A percentile compares a stretch with the other conserved stretches of the same genome.
Conservation (phyloP, 1,140 invertebrate genomes). For the Heliothis virescens region DNA sequence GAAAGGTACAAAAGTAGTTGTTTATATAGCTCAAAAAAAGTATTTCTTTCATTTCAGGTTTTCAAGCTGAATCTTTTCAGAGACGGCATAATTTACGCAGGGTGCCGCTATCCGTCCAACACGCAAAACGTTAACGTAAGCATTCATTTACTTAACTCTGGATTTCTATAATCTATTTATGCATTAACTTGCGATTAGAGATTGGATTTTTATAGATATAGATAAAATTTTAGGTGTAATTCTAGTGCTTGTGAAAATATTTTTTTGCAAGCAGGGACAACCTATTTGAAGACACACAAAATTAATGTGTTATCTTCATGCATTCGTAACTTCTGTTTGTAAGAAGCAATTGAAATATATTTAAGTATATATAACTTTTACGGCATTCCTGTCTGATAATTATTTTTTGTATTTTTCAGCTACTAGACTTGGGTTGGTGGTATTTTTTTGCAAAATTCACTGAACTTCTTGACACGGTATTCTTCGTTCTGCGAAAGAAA, state of each 20-base stretch:
- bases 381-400: neutral
- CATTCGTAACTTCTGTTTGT: too few species aligned
- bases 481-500: conserved; percentile 93
- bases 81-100: conserved; percentile 79
- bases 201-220: neutral
- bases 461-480: conserved; percentile 90
- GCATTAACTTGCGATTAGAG: too few species aligned
- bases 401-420: conserved; percentile 62
- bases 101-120: conserved; percentile 78
- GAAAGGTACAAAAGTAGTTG: too few species aligned
- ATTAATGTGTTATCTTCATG: too few species aligned
- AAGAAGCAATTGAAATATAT: too few species aligned
- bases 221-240: too few species aligned
- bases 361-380: too few species aligned
- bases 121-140: conserved; percentile 77
- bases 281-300: too few species aligned
- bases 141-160: conserved; percentile 7
- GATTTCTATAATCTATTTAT: neutral
- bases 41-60: conserved; percentile 76
- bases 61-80: conserved; percentile 77
- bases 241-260: too few species aligned
- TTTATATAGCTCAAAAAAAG: too few species aligned
- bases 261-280: too few species aligned
- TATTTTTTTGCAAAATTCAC: conserved; percentile 89
- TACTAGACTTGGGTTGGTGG: conserved; percentile 85